Conservation (phyloP, 2,888 invertebrate genomes). For the Cyclophora punctaria region DNA sequence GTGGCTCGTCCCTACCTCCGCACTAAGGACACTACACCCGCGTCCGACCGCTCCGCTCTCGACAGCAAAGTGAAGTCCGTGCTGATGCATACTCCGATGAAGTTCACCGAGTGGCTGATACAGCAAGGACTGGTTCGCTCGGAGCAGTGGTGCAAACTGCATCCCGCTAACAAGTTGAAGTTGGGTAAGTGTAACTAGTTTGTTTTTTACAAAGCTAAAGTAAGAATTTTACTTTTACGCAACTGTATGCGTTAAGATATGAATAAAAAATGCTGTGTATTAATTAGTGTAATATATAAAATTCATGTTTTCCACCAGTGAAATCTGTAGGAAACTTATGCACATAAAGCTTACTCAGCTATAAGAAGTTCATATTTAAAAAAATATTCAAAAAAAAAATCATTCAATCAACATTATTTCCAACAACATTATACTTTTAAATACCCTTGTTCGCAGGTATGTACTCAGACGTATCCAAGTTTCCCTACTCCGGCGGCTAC, state of each 20-base stretch:
- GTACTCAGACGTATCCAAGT: conserved; percentile 89
- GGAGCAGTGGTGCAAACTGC: conserved; percentile 84
- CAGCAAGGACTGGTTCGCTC: conserved; percentile 88
- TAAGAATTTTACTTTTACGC: too few species aligned
- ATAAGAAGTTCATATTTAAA: too few species aligned
- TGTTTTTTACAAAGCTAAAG: too few species aligned
- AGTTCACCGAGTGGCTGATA: conserved; percentile 93
- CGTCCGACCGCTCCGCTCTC: conserved; percentile 75
- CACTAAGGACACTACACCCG: conserved; percentile 76
- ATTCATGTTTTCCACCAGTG: too few species aligned
- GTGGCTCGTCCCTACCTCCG: conserved; percentile 86
- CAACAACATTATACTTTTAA: neutral
- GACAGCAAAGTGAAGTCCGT: conserved; percentile 89
- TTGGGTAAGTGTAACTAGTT: conserved; percentile 66
- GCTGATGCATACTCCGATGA: conserved; percentile 86
- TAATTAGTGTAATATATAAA: too few species aligned
- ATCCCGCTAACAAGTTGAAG: conserved; percentile 81
- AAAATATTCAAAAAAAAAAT: too few species aligned
- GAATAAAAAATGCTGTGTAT: too few species aligned
- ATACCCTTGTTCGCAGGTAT: conserved; percentile 70
- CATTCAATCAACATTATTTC: too few species aligned
- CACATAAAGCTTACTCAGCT: too few species aligned
- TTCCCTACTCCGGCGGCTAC: conserved; percentile 91
- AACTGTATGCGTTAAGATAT: too few species aligned
- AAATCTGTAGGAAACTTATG: too few species aligned